A percentile compares a stretch with the other conserved stretches of the same genome.
These are phyloP conservation scores for Sebastes trivittatus DNA, from an alignment of 2,797 vertebrate genomes.

Conservation along the genomic window DNA sequence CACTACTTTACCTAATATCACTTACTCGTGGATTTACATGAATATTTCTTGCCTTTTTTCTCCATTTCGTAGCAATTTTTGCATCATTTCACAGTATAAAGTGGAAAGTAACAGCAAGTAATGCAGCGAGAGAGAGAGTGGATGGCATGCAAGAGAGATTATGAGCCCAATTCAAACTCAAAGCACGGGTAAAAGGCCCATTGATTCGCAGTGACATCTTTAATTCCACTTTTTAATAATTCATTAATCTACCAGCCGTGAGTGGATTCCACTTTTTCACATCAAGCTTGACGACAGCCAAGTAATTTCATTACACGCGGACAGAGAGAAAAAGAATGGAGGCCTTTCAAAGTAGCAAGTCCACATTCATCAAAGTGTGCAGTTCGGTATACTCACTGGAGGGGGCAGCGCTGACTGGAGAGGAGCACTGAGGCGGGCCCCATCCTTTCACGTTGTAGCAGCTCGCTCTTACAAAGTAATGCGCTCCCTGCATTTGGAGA, in stretches of 20 bases:
- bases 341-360: background rate
- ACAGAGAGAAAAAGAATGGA: constrained; percentile 9
- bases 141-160: constrained; percentile 14
- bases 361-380: constrained; percentile 33
- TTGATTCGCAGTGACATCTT: constrained; percentile 31
- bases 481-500: constrained; percentile 73
- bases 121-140: background rate
- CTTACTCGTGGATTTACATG: background rate
- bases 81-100: background rate
- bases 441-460: constrained; percentile 84
- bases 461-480: constrained; percentile 80
- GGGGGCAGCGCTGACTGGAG: constrained; percentile 78
- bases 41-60: background rate
- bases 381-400: constrained; percentile 81
- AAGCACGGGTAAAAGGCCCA: background rate
- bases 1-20: background rate
- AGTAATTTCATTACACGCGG: constrained; percentile 30
- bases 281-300: constrained; percentile 31
- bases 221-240: constrained; percentile 49
- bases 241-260: constrained; percentile 36
- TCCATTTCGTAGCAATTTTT: background rate
- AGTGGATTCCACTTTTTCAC: constrained; percentile 36
- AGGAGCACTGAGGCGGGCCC: constrained; percentile 76
- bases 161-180: constrained; percentile 16
- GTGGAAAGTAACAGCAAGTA: constrained; percentile 2